Percentiles rank a stretch among this genome's conserved stretches.
Conservation (phyloP, 92 coral and sea anemone genomes). For the Heliopora coerulea region DNA sequence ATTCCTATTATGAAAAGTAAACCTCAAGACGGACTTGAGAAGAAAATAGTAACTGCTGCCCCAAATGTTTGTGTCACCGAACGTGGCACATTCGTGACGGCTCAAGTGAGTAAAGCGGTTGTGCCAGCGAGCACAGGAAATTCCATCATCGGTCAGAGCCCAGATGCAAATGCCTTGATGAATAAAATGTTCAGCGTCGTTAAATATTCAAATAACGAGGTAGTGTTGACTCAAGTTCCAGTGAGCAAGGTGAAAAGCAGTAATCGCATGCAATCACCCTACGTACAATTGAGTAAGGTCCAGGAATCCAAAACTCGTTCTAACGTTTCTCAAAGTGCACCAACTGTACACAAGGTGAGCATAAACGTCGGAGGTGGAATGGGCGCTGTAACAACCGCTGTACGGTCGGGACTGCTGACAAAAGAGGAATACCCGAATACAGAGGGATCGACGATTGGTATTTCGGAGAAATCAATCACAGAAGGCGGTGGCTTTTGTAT, state of each 20-base stretch:
- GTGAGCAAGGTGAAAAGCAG: background rate
- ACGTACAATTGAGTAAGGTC: background rate
- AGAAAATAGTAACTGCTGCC: constrained; percentile 26
- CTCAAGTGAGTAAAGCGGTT: constrained; percentile 13
- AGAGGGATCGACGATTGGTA: background rate
- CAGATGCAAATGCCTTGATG: constrained; percentile 35
- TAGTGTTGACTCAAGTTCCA: constrained; percentile 2
- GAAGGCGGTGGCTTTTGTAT: constrained; percentile 24
- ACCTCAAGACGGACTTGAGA: background rate
- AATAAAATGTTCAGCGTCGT: constrained; percentile 43
- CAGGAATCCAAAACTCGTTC: background rate
- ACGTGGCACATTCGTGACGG: constrained; percentile 30
- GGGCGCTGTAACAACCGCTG: constrained; percentile 41
- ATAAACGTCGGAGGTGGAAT: constrained; percentile 36
- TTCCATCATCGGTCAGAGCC: constrained; percentile 17
- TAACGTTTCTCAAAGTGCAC: background rate
- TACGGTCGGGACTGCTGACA: constrained; percentile 33
- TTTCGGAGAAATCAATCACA: constrained; percentile 3
- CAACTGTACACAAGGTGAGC: constrained; percentile 9
- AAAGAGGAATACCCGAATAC: background rate
- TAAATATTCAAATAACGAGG: constrained; percentile 29
- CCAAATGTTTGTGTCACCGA: constrained; percentile 42
- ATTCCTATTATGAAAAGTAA: background rate
- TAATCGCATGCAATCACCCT: background rate
- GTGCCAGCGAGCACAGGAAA: background rate